Conservation (phyloP, 2,113 vertebrate genomes). For the Platysteira castanea region DNA sequence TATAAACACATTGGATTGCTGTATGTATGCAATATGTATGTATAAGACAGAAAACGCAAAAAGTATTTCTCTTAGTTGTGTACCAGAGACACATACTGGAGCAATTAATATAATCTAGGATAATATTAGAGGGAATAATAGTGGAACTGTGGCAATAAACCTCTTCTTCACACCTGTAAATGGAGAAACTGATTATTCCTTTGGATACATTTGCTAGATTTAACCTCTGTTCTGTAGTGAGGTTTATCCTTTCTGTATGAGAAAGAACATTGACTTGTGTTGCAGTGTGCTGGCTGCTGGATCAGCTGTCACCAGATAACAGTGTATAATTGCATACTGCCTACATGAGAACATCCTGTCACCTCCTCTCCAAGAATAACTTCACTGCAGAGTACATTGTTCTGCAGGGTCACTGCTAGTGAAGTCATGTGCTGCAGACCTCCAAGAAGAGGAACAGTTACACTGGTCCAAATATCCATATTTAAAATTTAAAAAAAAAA, state of each 20-base stretch:
- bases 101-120: background rate
- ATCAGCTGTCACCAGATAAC: constrained; percentile 6
- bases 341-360: constrained; percentile 40
- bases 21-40: background rate
- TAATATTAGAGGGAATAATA: background rate
- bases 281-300: background rate
- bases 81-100: background rate
- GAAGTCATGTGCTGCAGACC: background rate
- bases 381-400: background rate
- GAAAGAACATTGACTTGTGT: background rate
- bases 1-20: background rate
- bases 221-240: background rate
- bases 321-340: constrained; percentile 29
- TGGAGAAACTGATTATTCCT: background rate
- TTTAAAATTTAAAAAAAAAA: background rate
- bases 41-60: background rate
- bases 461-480: background rate
- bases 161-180: constrained; percentile 1
- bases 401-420: background rate
- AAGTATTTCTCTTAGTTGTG: background rate
- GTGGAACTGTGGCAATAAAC: background rate
- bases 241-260: background rate
- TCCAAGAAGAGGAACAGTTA: background rate
- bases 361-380: background rate
- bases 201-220: background rate